Evolutionary conservation across 2,888 invertebrate genomes (phyloP), one percentile per base, ranked within the genome.

Genomic region (Eupithecia inturbata): DNA sequence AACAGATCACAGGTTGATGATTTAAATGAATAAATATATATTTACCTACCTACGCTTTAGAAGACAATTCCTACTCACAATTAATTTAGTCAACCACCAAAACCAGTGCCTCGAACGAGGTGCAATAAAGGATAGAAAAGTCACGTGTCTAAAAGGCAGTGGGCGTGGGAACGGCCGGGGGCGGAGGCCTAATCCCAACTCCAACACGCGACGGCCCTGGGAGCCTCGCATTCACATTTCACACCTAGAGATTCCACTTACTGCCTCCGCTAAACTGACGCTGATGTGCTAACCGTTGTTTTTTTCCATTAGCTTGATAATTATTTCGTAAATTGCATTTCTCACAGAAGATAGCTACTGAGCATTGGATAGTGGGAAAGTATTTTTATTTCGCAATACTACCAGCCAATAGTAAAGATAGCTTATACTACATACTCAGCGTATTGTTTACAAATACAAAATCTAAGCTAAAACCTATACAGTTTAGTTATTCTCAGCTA

Each of bases 81-180:
- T 57, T 26, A 57, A 57, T 57, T 57, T 26, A 57, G 22, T 26
- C 12, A 57, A 0, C 14, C 57, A 57, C 22, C 22, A 57, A 63
- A 63, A 45, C 39, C 66, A 41, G 66, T 66, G 66, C 12, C 62
- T 31, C 31, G 81, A 79, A 79, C 77, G 74, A 76, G 71, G 74
- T 36, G 39, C 66, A 39, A 66, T 66, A 74, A 66, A 66, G n/a
- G 69, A 39, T 69, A 39, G 60, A 36, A 63, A 62, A 72, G 70
- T 63, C 69, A 67, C 53, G 41, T 72, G 70, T 66, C 66, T 36
- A 19, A 53, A 53, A 53, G 22, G 62, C 77, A 80, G 90, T 92
- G 92, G 92, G 92, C 92, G 93, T 92, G 93, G 87, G 93, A 92
- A 92, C 88, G 86, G 82, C 84, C 84, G 89, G 86, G 86, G 88